phyloP scores from a whole-genome alignment of 2,113 vertebrate species.

The Emberiza fucata region DNA sequence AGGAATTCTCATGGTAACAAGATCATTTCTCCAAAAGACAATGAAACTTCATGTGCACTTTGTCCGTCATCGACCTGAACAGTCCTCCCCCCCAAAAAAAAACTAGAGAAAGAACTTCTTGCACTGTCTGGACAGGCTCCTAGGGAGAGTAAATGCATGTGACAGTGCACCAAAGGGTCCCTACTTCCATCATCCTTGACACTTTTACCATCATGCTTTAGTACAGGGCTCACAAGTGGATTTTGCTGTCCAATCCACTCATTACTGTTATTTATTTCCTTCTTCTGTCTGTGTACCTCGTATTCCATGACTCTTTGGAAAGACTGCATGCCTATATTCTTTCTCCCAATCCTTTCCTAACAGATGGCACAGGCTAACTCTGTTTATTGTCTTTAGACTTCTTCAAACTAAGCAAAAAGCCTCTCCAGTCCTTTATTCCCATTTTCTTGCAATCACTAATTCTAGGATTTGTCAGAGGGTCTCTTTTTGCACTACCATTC shows the following conservation, averaged over 20 bases:
- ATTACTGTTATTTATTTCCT: not conserved
- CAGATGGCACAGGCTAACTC: not conserved
- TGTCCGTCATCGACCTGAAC: not conserved
- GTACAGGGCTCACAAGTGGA: not conserved
- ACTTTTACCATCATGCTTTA: not conserved
- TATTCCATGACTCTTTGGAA: not conserved
- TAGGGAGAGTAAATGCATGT: not conserved
- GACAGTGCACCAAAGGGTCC: not conserved
- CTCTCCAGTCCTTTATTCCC: not conserved
- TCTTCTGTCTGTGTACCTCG: not conserved
- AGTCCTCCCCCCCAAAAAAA: too few species aligned
- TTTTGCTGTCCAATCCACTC: not conserved
- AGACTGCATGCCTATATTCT: not conserved
- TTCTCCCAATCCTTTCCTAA: not conserved
- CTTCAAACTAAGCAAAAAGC: not conserved
- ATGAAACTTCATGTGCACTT: not conserved
- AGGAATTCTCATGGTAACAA: not conserved
- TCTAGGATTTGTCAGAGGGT: not conserved
- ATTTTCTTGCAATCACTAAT: not conserved
- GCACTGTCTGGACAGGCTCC: fast-evolving
- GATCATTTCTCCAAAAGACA: not conserved
- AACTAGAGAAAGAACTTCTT: not conserved
- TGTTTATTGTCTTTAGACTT: not conserved
- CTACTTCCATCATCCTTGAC: not conserved
- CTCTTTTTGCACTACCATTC: not conserved